phyloP scores from a whole-genome alignment of 1,140 invertebrate genomes.

The Pogonus chalceus region DNA sequence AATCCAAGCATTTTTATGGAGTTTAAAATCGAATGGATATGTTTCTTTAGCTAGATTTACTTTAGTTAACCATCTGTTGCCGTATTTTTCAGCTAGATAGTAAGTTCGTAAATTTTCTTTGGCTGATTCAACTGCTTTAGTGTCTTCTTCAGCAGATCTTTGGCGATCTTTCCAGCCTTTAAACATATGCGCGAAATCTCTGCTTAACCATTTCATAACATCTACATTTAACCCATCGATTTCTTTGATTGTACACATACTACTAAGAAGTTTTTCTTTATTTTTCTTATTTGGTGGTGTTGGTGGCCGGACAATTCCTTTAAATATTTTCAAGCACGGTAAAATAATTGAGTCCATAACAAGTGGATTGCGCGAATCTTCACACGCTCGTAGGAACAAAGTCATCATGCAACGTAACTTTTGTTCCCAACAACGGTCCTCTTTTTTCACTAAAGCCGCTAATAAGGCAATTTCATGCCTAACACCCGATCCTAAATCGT shows the following conservation, averaged over 20 bases:
- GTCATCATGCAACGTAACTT: slow-evolving; percentile 82
- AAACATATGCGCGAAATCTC: slow-evolving; percentile 62
- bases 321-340: slow-evolving; percentile 77
- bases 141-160: slow-evolving; percentile 21
- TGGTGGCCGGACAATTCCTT: slow-evolving; percentile 64
- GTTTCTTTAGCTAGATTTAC: slow-evolving; percentile 17
- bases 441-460: slow-evolving; percentile 77
- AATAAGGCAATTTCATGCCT: slow-evolving; percentile 83
- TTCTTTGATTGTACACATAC: slow-evolving; percentile 28
- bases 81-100: slow-evolving; percentile 73
- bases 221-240: slow-evolving; percentile 58
- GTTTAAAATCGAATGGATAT: slow-evolving; percentile 38
- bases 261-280: slow-evolving; percentile 30
- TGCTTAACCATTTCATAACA: slow-evolving; percentile 63
- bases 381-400: slow-evolving; percentile 67
- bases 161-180: slow-evolving; percentile 49
- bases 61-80: slow-evolving; percentile 44
- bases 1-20: slow-evolving; percentile 65
- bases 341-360: slow-evolving; percentile 69
- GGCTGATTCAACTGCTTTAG: slow-evolving; percentile 14
- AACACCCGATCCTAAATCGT: slow-evolving; percentile 65
- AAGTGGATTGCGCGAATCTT: slow-evolving; percentile 57
- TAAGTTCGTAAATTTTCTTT: slow-evolving; percentile 41
- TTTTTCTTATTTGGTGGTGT: slow-evolving; percentile 44
- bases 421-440: slow-evolving; percentile 92